Conservation (phyloP, 2,797 vertebrate genomes). For the Diceros bicornis region DNA sequence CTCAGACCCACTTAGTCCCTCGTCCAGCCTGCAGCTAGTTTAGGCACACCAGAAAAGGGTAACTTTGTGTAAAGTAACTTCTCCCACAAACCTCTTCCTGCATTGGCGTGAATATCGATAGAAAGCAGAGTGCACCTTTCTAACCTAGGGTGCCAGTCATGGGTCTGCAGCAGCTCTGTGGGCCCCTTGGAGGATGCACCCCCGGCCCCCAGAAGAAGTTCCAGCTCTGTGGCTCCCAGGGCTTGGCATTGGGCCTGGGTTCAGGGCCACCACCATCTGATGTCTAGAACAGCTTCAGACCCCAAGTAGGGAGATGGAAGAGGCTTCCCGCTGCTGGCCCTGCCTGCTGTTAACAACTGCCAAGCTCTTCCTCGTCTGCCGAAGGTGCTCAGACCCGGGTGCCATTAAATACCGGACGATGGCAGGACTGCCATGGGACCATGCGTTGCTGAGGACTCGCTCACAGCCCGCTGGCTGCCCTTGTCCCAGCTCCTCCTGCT, state of each 20-base stretch:
- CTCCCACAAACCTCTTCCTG: background rate
- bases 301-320: conserved; percentile 17
- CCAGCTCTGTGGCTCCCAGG: background rate
- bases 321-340: background rate
- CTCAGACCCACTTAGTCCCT: conserved; percentile 52
- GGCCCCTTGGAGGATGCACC: background rate
- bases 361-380: background rate
- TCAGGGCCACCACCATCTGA: background rate
- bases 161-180: background rate
- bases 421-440: background rate
- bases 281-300: background rate
- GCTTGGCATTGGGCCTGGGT: background rate
- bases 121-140: background rate
- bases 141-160: fast-evolving
- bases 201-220: background rate
- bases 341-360: conserved; percentile 28
- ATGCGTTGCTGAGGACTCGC: fast-evolving
- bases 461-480: background rate
- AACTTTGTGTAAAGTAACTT: conserved; percentile 74
- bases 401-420: conserved; percentile 52
- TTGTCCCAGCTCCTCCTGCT: background rate
- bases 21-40: conserved; percentile 56
- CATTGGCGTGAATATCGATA: background rate
- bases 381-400: conserved; percentile 79
- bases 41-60: conserved; percentile 78